phyloP scores from a whole-genome alignment of 2,888 invertebrate species.

The Tipula helvola region DNA sequence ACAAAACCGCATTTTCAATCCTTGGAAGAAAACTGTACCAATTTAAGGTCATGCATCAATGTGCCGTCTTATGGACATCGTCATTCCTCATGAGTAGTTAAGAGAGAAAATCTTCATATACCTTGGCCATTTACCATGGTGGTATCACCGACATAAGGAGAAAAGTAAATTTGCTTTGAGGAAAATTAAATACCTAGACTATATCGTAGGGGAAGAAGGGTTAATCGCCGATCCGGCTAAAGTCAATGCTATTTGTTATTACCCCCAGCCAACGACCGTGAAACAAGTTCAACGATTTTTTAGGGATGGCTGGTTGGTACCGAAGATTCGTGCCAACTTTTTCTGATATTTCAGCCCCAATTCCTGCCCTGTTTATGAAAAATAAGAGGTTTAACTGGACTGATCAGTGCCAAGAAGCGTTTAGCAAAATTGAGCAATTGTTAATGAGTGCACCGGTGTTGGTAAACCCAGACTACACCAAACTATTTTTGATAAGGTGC shows the following conservation, averaged over 20 bases:
- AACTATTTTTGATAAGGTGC: not conserved
- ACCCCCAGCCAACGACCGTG: not conserved
- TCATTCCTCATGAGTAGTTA: constrained; percentile 16
- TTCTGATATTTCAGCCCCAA: not conserved
- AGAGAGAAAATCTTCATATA: constrained; percentile 12
- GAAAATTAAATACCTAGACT: constrained; percentile 11
- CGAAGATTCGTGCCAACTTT: not conserved
- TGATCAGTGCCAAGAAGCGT: too few relatives aligned
- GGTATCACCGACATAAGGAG: not conserved
- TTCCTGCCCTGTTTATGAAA: not conserved
- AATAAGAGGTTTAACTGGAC: too few relatives aligned
- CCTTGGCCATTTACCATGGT: not conserved
- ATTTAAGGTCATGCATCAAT: too few relatives aligned
- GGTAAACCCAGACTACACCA: not conserved
- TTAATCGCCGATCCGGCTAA: not conserved
- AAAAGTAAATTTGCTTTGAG: constrained; percentile 4
- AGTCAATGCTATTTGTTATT: not conserved
- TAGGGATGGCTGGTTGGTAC: constrained; percentile 8
- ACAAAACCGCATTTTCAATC: constrained; percentile 17
- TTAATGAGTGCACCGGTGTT: too few relatives aligned
- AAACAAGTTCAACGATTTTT: not conserved
- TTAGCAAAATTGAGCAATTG: too few relatives aligned
- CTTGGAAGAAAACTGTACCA: too few relatives aligned
- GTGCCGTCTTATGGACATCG: too few relatives aligned
- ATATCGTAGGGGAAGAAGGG: constrained; percentile 12